Evolutionary conservation across 2,113 vertebrate species (phyloP), one percentile per base, ranked within the genome.

Genomic region (Cryptomyrus ogoouensis): DNA sequence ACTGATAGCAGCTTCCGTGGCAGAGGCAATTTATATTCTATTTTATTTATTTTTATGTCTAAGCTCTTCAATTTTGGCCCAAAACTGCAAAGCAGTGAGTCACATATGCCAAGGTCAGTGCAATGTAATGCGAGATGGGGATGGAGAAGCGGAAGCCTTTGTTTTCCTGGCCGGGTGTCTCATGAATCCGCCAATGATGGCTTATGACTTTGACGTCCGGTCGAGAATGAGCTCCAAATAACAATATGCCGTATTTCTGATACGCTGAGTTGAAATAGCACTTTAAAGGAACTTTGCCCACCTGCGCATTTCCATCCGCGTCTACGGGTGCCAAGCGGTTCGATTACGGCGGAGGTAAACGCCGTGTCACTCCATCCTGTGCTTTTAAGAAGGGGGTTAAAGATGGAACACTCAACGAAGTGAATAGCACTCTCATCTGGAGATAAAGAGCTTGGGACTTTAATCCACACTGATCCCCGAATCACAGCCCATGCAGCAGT

Each of bases 1-100:
- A 96, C 95, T 96, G 96, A 96, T 96, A 96, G 95, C 95, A 96
- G 95, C 95, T 95, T 95, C 94, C 95, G 95, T 93, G 95, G 95
- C 95, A 94, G 92, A 93, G 95, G 95, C 96, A 94, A 96, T 96
- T 95, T 95, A 95, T 95, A 96, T 96, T 95, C 94, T 95, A 91
- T 95, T 96, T 96, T 96, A 96, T 97, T 89, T 89, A 84, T 89
- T 89, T 96, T 96, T 96, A 93, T 90, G 94, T 94, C 94, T 94
- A 95, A 95, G 94, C 95, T 94, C 96, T 96, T 96, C 96, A 96
- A 96, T 96, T 96, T 96, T 96, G 95, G 95, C 95, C 89, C 94
- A 95, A 96, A 96, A 96, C 95, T 95, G 94, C 95, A 94, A 94
- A 92, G 95, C 95, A 96, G 93, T 95, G 95, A 96, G 95, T 94